A percentile compares a stretch with the other conserved stretches of the same genome.
These are phyloP conservation scores for Cebidichthys violaceus DNA, from an alignment of 2,113 vertebrate species.

Conservation along the genomic window DNA sequence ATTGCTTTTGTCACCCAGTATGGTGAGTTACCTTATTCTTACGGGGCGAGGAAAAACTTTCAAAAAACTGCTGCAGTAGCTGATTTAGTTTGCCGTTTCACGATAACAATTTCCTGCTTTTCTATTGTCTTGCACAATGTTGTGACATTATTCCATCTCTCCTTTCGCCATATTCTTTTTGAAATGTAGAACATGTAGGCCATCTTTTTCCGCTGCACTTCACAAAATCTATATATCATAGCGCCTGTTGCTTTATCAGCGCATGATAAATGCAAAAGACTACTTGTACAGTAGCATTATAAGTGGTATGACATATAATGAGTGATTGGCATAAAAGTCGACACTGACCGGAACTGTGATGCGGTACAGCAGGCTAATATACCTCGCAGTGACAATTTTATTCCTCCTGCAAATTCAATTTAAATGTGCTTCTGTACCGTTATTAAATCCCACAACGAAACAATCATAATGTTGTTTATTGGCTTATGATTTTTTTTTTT, in stretches of 20 bases:
- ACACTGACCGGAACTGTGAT: conserved; percentile 29
- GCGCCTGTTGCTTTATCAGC: background rate
- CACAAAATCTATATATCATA: background rate
- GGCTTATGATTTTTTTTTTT: too few relatives aligned
- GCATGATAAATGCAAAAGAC: conserved; percentile 15
- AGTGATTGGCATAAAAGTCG: conserved; percentile 36
- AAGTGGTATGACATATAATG: conserved; percentile 11
- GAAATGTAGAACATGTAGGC: conserved; percentile 11
- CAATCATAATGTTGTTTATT: conserved; percentile 5
- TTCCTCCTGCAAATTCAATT: conserved; percentile 55
- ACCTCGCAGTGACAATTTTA: conserved; percentile 28
- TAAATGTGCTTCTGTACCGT: conserved; percentile 52
- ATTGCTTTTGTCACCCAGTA: conserved; percentile 98
- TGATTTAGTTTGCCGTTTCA: background rate
- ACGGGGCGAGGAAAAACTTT: background rate
- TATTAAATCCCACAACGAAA: conserved; percentile 39
- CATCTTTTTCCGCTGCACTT: background rate
- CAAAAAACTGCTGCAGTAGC: background rate
- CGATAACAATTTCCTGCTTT: conserved; percentile 29
- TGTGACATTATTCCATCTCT: conserved; percentile 10
- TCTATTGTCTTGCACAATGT: conserved; percentile 14
- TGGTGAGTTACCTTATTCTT: conserved; percentile 83
- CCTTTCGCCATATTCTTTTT: background rate
- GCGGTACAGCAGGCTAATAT: conserved; percentile 50
- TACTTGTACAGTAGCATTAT: background rate